Evolutionary conservation across 37 sponge, comb jelly and placozoan species (phyloP).

Genomic region (Axinella damicornis): DNA sequence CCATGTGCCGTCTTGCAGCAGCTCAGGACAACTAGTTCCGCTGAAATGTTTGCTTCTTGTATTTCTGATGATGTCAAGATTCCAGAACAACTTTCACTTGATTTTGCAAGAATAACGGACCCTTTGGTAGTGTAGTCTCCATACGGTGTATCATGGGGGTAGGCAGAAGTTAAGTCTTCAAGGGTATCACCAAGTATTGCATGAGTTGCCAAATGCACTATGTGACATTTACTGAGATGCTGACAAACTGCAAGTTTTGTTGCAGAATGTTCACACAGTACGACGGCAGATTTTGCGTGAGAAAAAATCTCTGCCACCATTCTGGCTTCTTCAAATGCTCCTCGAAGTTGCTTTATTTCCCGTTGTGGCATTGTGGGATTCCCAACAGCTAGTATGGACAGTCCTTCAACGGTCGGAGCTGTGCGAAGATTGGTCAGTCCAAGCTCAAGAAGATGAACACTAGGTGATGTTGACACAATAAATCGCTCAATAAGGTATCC

Average conservation of each 20-base stretch:
- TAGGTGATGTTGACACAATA: slow-evolving; percentile 3
- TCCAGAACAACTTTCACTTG: slow-evolving; percentile 6
- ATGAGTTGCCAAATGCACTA: slow-evolving; percentile 44
- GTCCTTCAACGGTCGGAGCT: not conserved
- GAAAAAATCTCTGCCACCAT: not conserved
- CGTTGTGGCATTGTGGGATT: slow-evolving; percentile 29
- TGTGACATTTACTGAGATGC: not conserved
- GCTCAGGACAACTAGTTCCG: slow-evolving; percentile 33
- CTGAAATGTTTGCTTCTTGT: not conserved
- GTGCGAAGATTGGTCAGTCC: not conserved
- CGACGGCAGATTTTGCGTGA: not conserved
- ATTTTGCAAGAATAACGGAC: slow-evolving; percentile 22
- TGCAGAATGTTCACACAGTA: not conserved
- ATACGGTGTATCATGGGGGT: not conserved
- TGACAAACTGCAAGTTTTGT: slow-evolving; percentile 4
- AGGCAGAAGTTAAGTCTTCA: not conserved
- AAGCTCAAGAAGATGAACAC: slow-evolving; percentile 4
- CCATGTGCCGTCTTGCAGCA: slow-evolving; percentile 41
- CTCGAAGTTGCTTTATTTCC: not conserved
- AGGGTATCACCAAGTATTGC: slow-evolving; percentile 5
- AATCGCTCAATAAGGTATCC: slow-evolving; percentile 12
- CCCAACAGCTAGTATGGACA: slow-evolving; percentile 10
- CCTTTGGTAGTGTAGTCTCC: slow-evolving; percentile 20
- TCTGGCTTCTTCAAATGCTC: slow-evolving; percentile 7
- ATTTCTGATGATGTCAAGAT: slow-evolving; percentile 28